Evolutionary conservation across 2,113 vertebrate species (phyloP).

Genomic region (Ceyx margarethae): DNA sequence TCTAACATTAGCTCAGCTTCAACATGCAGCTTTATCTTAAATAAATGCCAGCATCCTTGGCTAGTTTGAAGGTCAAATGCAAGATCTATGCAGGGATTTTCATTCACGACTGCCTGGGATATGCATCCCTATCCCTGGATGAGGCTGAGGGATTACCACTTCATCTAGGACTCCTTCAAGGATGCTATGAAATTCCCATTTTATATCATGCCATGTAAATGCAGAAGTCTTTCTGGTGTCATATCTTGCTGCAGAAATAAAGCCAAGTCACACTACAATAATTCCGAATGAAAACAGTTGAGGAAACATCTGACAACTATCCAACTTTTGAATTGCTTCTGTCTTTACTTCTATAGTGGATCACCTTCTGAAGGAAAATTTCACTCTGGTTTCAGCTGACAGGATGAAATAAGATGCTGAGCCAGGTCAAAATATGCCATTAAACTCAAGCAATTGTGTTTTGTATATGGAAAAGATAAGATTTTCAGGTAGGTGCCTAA

Average conservation of each 20-base stretch:
- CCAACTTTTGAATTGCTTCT: not conserved
- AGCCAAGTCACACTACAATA: not conserved
- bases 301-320: not conserved
- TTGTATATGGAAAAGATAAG: not conserved
- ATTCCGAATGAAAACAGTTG: not conserved
- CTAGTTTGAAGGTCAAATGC: not conserved
- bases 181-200: not conserved
- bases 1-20: not conserved
- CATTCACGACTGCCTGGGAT: not conserved
- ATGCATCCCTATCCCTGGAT: not conserved
- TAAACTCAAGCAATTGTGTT: not conserved
- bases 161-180: not conserved
- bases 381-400: not conserved
- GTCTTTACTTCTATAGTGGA: not conserved
- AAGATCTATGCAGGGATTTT: not conserved
- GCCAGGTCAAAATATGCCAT: not conserved
- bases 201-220: not conserved
- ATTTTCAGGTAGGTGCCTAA: not conserved
- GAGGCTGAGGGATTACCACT: not conserved
- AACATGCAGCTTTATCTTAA: not conserved
- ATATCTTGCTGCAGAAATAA: not conserved
- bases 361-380: not conserved
- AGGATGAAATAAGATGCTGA: not conserved
- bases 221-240: not conserved
- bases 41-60: not conserved